These are phyloP conservation scores for Andrena minutula DNA, from an alignment of 2,888 invertebrate species.

Conservation along the genomic window DNA sequence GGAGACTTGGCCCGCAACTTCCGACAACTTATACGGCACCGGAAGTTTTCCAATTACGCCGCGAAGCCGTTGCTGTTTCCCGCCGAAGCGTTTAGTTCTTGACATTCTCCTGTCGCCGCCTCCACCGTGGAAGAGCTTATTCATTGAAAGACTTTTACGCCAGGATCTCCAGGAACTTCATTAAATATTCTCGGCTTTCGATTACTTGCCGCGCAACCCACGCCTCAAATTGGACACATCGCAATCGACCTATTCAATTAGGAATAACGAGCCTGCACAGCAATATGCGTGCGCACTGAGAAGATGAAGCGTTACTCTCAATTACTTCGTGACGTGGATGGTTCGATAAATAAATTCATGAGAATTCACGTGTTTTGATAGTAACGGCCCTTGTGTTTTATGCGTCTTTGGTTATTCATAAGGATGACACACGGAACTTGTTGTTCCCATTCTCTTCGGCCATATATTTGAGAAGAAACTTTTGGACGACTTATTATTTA, in stretches of 20 bases:
- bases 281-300: neutral
- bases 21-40: constrained; percentile 59
- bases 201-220: constrained; percentile 4
- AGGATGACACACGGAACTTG: neutral
- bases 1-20: constrained; percentile 59
- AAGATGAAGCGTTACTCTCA: neutral
- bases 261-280: neutral
- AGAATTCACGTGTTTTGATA: no score
- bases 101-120: constrained; percentile 56
- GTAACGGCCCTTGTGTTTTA: no score
- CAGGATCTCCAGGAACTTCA: constrained; percentile 51
- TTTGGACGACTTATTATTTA: neutral
- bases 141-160: constrained; percentile 48
- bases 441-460: neutral
- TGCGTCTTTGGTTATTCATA: neutral
- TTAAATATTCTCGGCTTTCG: constrained; percentile 43
- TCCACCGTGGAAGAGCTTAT: constrained; percentile 22
- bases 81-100: constrained; percentile 58
- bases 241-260: neutral
- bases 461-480: neutral
- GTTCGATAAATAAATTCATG: no score
- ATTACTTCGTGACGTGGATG: neutral
- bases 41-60: constrained; percentile 75
- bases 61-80: constrained; percentile 62
- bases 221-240: constrained; percentile 19